Conservation (phyloP, 1,140 invertebrate species). For the Drosophila kanapiae region DNA sequence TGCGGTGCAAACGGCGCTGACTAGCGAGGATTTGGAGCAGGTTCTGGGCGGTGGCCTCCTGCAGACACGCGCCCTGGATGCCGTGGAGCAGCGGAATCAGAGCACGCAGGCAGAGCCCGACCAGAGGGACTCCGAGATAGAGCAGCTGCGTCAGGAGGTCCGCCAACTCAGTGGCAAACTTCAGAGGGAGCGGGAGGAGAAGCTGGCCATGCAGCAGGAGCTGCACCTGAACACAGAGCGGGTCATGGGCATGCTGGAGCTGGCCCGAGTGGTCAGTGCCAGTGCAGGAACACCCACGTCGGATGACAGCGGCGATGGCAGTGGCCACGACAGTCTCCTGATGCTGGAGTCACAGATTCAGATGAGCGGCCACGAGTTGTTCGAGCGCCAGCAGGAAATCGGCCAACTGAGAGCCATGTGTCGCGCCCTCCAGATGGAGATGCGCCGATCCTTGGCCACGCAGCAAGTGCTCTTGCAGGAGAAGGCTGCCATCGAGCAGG, state of each 20-base stretch:
- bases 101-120: conserved; percentile 89
- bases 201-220: conserved; percentile 90
- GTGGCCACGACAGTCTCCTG: conserved; percentile 89
- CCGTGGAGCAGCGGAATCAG: conserved; percentile 86
- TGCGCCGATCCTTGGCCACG: conserved; percentile 87
- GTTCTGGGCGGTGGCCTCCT: conserved; percentile 87
- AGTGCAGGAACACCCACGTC: conserved; percentile 83
- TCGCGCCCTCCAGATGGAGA: conserved; percentile 88
- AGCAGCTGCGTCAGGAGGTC: conserved; percentile 87
- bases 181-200: conserved; percentile 89
- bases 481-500: conserved; percentile 89
- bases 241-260: conserved; percentile 89
- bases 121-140: conserved; percentile 87
- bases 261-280: conserved; percentile 75
- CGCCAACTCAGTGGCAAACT: conserved; percentile 80
- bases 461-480: conserved; percentile 90
- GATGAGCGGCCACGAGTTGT: conserved; percentile 90
- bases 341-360: conserved; percentile 91
- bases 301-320: conserved; percentile 86
- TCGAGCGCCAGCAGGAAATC: conserved; percentile 91
- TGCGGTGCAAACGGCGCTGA: conserved; percentile 90
- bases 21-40: conserved; percentile 89
- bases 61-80: conserved; percentile 83
- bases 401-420: conserved; percentile 89
- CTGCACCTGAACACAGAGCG: conserved; percentile 90